Base-by-base conservation (phyloP, 1,140 invertebrate species). In the Tenebrio molitor region DNA sequence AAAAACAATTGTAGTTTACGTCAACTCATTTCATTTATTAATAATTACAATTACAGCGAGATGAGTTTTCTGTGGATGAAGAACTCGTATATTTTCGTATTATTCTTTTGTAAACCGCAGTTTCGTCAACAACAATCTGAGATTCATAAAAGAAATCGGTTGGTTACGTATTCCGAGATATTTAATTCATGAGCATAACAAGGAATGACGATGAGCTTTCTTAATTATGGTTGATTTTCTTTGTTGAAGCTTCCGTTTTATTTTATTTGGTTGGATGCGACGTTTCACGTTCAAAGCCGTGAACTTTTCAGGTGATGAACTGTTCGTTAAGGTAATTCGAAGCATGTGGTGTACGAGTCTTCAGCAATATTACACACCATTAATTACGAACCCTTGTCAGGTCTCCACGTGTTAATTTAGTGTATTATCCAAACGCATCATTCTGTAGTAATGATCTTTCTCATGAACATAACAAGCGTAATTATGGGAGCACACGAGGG, bases 311-410 rank as follows among this genome's bases (percentile, higher is more conserved):
- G 50, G 50, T 58, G 50, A 58, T 58, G 50, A 58, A 58, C 50
- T 58, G 50, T 53, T 53, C 46, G 46, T 58, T 33, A 58, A 58
- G 50, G 50, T 58, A 58, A 58, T 58, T 58, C 50, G 50, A 58
- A 29, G 50, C 50, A 42, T 66, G 42, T 42, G 62, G 36, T 23
- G 36, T 66, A 66, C 34, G 36, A 66, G 42, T 66, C 64, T 66
- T 66, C 34, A 66, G 42, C 42, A 66, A 66, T 66, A 66, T 66
- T 66, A 44, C 64, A 42, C 36, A 16, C 64, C 64, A 66, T 66
- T 66, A 66, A 66, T 66, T 66, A 66, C 64, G 42, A 44, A 66
- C 64, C 64, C 64, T 44, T 44, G 36, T 66, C 64, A 66, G 64
- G 21, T 41, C 42, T 66, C 42, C 64, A 66, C 36, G 64, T 66